Conservation (phyloP, 2,888 invertebrate species). For the Amphipyra tragopoginis region DNA sequence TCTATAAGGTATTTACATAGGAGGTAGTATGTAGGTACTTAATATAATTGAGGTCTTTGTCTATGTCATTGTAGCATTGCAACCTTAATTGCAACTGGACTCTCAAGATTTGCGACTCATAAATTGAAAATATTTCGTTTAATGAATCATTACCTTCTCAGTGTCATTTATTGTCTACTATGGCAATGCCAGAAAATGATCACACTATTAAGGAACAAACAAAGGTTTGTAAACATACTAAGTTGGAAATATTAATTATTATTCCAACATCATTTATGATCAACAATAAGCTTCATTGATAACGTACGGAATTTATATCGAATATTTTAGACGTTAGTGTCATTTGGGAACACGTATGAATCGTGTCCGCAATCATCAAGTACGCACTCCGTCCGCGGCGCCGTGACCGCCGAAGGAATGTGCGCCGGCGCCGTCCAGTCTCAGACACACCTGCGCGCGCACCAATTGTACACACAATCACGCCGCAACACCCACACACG, state of each 20-base stretch:
- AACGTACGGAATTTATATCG: constrained; percentile 45
- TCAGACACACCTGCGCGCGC: constrained; percentile 91
- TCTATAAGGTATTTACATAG: too few relatives aligned
- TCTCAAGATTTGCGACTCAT: too few relatives aligned
- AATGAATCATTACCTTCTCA: too few relatives aligned
- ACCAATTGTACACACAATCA: constrained; percentile 68
- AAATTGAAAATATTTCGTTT: too few relatives aligned
- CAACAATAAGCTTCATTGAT: constrained; percentile 28
- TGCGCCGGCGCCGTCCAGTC: constrained; percentile 91
- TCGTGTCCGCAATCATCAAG: constrained; percentile 65
- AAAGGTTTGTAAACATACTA: neutral
- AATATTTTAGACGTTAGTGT: constrained; percentile 46
- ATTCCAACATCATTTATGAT: constrained; percentile 24
- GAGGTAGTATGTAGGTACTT: too few relatives aligned
- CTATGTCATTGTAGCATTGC: too few relatives aligned
- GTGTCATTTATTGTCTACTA: too few relatives aligned
- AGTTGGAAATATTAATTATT: constrained; percentile 17
- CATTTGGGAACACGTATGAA: constrained; percentile 47
- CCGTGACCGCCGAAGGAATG: constrained; percentile 89
- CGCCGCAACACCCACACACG: constrained; percentile 61
- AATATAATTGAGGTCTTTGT: too few relatives aligned
- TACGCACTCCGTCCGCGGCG: constrained; percentile 57
- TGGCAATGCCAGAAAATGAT: too few relatives aligned
- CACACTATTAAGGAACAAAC: neutral
- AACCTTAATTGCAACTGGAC: too few relatives aligned